Evolutionary conservation across 2,113 vertebrate species (phyloP).

Genomic region (Dolichotis patagonum): DNA sequence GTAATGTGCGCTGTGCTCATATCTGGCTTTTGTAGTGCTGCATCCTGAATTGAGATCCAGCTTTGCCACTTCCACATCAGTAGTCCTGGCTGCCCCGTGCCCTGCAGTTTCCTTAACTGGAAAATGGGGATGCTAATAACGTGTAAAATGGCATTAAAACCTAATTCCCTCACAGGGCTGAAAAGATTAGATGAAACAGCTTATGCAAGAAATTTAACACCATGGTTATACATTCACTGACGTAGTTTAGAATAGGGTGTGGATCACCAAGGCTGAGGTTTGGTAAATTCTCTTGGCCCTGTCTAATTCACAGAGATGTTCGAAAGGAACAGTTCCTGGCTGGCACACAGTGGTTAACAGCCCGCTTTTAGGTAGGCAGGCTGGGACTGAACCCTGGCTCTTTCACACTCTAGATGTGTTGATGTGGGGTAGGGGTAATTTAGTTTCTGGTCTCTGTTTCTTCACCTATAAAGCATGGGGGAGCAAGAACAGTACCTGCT

Average conservation of each 20-base stretch:
- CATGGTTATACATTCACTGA: not conserved
- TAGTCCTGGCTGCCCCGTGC: not conserved
- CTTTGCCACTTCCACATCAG: not conserved
- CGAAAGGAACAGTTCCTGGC: not conserved
- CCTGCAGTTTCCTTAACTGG: not conserved
- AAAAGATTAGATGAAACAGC: not conserved
- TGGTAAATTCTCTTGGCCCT: not conserved
- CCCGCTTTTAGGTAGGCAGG: not conserved
- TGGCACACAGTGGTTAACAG: not conserved
- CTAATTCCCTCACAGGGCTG: not conserved
- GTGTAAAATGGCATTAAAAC: not conserved
- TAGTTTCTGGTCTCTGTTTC: not conserved
- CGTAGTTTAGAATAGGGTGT: not conserved
- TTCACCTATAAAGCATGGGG: not conserved
- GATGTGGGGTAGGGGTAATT: not conserved
- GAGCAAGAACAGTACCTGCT: not conserved
- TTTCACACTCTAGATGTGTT: too few species aligned
- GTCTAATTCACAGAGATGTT: not conserved
- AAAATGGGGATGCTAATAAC: not conserved
- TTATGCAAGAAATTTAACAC: not conserved
- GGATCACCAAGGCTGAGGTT: not conserved
- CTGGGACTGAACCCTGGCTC: not conserved
- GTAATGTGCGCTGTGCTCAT: not conserved
- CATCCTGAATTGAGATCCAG: not conserved
- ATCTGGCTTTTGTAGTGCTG: accelerated